Evolutionary conservation across 2,113 vertebrate species (phyloP).

Genomic region (Cryptotis parvus): DNA sequence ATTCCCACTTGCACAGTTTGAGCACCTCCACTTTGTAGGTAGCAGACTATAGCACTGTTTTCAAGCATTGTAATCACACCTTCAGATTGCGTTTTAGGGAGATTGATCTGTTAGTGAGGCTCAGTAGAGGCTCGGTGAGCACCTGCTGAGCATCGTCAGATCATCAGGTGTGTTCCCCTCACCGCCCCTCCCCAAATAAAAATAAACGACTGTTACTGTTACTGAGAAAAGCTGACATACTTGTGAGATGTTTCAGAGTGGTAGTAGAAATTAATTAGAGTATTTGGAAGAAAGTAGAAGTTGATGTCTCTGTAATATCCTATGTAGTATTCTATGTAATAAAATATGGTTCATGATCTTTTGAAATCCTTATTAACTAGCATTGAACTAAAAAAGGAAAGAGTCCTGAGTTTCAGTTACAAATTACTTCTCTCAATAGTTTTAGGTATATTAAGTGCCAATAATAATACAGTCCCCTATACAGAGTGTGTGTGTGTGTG

Average conservation of each 20-base stretch:
- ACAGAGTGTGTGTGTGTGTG: not conserved
- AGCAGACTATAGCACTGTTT: not conserved
- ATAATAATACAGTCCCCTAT: not conserved
- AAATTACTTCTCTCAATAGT: not conserved
- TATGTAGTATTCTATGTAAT: conserved; percentile 32
- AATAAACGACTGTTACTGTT: no score
- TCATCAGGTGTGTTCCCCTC: no score
- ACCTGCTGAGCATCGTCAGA: no score
- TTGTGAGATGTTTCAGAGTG: not conserved
- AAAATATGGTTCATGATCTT: not conserved
- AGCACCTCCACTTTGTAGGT: not conserved
- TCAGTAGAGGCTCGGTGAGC: not conserved
- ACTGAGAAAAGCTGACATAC: conserved; percentile 14
- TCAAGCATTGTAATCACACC: not conserved
- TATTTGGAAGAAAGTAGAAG: not conserved
- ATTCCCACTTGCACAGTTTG: not conserved
- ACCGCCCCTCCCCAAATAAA: no score
- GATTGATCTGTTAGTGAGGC: not conserved
- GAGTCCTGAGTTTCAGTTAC: not conserved
- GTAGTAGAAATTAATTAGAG: conserved; percentile 21
- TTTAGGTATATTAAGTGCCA: conserved; percentile 19
- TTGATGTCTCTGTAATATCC: not conserved
- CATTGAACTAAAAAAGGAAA: conserved; percentile 2
- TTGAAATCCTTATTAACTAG: not conserved
- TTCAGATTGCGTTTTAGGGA: not conserved